These are phyloP conservation scores for Periparus ater DNA, from an alignment of 2,797 vertebrate species.

Conservation along the genomic window DNA sequence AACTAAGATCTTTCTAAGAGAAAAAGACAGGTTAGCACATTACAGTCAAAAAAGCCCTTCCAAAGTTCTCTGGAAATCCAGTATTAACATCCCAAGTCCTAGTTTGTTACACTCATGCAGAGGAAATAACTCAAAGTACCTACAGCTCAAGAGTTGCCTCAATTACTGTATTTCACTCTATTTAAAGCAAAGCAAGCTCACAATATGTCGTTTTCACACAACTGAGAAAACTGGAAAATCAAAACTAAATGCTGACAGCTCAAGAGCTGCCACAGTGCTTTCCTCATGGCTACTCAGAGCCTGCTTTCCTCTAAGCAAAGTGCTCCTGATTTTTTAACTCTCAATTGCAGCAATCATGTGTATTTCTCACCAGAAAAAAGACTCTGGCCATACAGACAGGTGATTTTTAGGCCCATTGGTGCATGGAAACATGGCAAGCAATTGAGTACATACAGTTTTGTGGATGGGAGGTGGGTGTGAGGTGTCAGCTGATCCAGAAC, in stretches of 20 bases:
- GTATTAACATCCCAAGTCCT: not conserved
- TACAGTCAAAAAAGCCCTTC: not conserved
- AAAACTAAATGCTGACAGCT: not conserved
- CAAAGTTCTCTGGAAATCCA: not conserved
- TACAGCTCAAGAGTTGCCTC: not conserved
- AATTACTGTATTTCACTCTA: not conserved
- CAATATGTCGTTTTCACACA: accelerated
- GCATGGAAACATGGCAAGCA: not conserved
- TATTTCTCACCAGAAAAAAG: not conserved
- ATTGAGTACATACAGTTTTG: not conserved
- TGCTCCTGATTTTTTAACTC: not conserved
- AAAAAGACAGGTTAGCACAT: not conserved
- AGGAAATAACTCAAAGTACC: not conserved
- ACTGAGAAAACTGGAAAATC: not conserved
- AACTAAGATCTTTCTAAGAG: not conserved
- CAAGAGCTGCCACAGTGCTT: not conserved
- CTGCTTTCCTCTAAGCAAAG: not conserved
- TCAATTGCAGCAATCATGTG: accelerated
- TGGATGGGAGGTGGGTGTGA: not conserved
- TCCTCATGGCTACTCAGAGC: not conserved
- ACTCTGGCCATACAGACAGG: not conserved
- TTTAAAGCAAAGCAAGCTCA: not conserved
- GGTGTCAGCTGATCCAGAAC: not conserved
- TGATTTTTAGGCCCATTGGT: not conserved
- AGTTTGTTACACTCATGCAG: accelerated